Base-by-base conservation (phyloP, 2,888 invertebrate genomes). In the Aleiodes testaceus region DNA sequence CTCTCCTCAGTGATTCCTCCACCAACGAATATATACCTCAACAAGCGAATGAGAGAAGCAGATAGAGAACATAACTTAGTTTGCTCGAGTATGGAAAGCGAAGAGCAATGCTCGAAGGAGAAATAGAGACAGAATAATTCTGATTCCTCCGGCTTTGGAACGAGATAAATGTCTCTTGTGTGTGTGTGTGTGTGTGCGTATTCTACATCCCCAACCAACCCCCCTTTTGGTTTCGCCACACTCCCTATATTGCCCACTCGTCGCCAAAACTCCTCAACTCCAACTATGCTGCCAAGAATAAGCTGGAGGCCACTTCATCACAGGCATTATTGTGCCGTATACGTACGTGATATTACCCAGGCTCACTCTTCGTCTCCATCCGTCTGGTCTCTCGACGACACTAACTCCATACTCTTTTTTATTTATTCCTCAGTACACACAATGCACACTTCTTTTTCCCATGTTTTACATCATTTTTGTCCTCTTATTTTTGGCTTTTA, bases 251-350 rank as follows among this genome's bases (percentile, higher is more conserved):
- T 66, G 64, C 69, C 59, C 66, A 63, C 63, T 72, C 36, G 45
- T 53, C 61, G 72, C 44, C 67, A 42, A 64, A 72, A 65, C 72
- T 64, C 69, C 70, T 66, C 55, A 20, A 42, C 52, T 72, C 45
- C 50, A 78, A 78, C 74, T 78, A 11, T 74, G 75, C 79, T 86
- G 86, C 87, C 87, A 87, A 86, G 85, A 85, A 83, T 81, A 82
- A 80, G 82, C 80, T 80, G 75, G 76, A 75, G 81, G 79, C 80
- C 79, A 80, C 81, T 86, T 76, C 82, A 82, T 86, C 86, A 86
- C 78, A 70, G 64, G 79, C 81, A 81, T 85, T 85, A 86, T 86
- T 85, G 84, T 85, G 20, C 59, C 36, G 11, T 36, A 36, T 36
- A n/a, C 59, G 14, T 26, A 53, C 53, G 18, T 59, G 59, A 59